These are phyloP conservation scores for Colaptes auratus DNA, from an alignment of 2,113 vertebrate species.

Conservation along the genomic window DNA sequence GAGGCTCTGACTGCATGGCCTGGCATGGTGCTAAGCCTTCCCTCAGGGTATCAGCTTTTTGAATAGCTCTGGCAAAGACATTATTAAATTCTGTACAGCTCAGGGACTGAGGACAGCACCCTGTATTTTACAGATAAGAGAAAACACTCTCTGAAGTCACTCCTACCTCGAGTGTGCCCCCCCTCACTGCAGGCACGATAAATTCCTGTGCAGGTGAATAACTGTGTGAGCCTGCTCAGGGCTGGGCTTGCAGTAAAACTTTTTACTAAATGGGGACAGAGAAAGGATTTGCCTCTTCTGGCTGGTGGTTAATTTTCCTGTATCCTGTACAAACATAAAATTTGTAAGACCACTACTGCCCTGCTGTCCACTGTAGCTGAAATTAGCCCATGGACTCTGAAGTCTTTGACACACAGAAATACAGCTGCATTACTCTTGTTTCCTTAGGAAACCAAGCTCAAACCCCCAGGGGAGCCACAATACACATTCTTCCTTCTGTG, in stretches of 20 bases:
- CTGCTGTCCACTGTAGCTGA: neutral
- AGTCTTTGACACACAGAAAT: neutral
- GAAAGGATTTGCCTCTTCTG: neutral
- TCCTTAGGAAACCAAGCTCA: constrained; percentile 28
- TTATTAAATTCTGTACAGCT: neutral
- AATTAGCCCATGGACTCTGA: neutral
- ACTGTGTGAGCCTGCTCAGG: neutral
- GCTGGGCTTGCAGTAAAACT: neutral
- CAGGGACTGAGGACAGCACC: neutral
- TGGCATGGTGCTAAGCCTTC: neutral
- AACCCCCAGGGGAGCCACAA: constrained; percentile 31
- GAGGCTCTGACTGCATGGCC: neutral
- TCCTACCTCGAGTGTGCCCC: neutral
- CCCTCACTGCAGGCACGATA: neutral
- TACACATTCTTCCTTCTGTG: constrained; percentile 2
- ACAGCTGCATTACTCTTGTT: constrained; percentile 1
- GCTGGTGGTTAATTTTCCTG: neutral
- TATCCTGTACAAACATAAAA: neutral
- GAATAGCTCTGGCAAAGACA: neutral
- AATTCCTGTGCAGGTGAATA: neutral
- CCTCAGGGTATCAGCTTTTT: neutral
- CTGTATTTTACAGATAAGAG: neutral
- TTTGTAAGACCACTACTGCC: neutral
- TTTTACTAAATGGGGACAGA: neutral
- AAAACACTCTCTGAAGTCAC: neutral